Base-by-base conservation (phyloP, 2,888 invertebrate genomes). In the Tenthredo distinguenda region DNA sequence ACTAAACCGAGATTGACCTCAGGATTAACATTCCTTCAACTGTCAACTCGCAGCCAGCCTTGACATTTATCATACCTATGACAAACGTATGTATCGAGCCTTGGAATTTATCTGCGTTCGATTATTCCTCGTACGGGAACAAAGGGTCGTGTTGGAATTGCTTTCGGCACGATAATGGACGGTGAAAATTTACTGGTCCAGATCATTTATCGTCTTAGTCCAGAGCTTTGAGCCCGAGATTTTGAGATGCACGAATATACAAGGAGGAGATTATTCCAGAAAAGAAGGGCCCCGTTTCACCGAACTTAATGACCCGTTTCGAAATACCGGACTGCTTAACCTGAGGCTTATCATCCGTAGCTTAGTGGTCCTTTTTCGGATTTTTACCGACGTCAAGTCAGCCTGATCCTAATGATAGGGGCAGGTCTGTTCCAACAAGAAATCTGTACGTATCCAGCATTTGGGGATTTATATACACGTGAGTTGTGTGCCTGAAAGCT, bases 321-420 rank as follows among this genome's bases (percentile, higher is more conserved):
- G n/a, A 43, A 72, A 26, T 68, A 34, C 68, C 72, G n/a, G n/a
- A 21, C 72, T 6, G 43, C 21, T 40, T 21, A 40, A 72, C 72
- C 72, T 9, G n/a, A 40, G 72, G 43, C 21, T 43, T 40, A 68
- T 68, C 34, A 26, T 26, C 68, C 4, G 68, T 31, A 31, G 15
- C 12, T 12, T 12, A 40, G 72, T 43, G 21, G 18, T 72, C 40
- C 40, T 72, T 40, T 72, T 72, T 72, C 1, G 18, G 6, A 15
- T 68, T 68, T 31, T 40, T 40, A 40, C 43, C 43, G 6, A 43
- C 40, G 37, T 72, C 72, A 15, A 72, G 10, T 43, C 72, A 72
- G 10, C 40, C 72, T 43, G n/a, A 43, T 68, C 68, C 68, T 72
- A 72, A 72, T 72, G 31, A 72, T 43, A 72, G 72, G 72, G 71